phyloP scores from a whole-genome alignment of 2,797 vertebrate species.

The Paedocypris micromegethes region DNA sequence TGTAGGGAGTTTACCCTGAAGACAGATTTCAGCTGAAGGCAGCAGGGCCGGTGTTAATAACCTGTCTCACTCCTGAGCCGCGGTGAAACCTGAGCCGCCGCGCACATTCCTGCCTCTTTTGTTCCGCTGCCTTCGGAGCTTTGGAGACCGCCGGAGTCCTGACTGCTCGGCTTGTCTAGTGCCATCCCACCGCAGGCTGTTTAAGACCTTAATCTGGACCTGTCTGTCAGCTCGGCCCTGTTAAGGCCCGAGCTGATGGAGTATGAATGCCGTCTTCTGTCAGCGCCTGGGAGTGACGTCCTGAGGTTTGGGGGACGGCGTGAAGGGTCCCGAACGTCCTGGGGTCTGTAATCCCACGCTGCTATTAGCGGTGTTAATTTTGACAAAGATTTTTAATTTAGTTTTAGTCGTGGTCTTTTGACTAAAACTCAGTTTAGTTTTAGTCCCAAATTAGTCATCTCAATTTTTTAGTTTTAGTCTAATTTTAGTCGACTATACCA shows the following conservation, averaged over 20 bases:
- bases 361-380: too few relatives aligned
- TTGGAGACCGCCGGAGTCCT: constrained; percentile 47
- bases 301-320: constrained; percentile 45
- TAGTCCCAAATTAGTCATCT: too few relatives aligned
- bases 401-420: too few relatives aligned
- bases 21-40: constrained; percentile 46
- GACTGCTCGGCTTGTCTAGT: constrained; percentile 62
- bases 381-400: too few relatives aligned
- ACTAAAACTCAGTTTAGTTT: too few relatives aligned
- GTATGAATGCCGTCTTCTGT: constrained; percentile 71
- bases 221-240: constrained; percentile 76
- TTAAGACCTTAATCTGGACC: constrained; percentile 72
- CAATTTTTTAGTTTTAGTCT: too few relatives aligned
- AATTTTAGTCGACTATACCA: too few relatives aligned
- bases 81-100: constrained; percentile 63
- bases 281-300: constrained; percentile 68
- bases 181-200: constrained; percentile 67
- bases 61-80: constrained; percentile 60
- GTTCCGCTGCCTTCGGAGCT: constrained; percentile 60
- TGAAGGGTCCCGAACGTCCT: too few relatives aligned
- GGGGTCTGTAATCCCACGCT: too few relatives aligned
- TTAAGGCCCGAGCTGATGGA: constrained; percentile 69
- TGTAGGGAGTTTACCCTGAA: constrained; percentile 40
- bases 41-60: constrained; percentile 60
- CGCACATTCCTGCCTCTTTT: constrained; percentile 67